phyloP scores from a whole-genome alignment of 1,140 invertebrate species.

The Nomia melanderi region DNA sequence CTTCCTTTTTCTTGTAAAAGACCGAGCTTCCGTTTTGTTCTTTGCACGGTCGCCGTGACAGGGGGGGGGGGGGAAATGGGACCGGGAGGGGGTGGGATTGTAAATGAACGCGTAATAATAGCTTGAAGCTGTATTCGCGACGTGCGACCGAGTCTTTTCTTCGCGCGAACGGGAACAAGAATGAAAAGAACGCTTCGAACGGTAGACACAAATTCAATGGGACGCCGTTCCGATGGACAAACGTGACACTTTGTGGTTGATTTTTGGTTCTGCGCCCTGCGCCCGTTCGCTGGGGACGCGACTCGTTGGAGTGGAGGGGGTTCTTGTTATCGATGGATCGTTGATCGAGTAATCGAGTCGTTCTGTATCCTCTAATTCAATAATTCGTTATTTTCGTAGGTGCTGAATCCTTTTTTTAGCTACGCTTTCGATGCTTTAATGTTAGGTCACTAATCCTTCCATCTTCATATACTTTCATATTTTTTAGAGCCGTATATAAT shows the following conservation, averaged over 20 bases:
- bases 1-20: constrained; percentile 39
- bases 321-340: too few species aligned
- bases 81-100: not conserved
- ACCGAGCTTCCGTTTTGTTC: constrained; percentile 50
- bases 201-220: constrained; percentile 12
- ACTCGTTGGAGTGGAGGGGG: too few species aligned
- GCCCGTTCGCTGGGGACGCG: too few species aligned
- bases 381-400: not conserved
- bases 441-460: too few species aligned
- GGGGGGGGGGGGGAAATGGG: not conserved
- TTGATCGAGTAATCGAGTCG: too few species aligned
- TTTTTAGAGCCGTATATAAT: too few species aligned
- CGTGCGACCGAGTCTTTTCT: constrained; percentile 46
- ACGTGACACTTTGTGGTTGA: not conserved
- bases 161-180: constrained; percentile 35
- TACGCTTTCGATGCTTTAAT: not conserved
- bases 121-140: constrained; percentile 43
- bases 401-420: not conserved
- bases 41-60: not conserved
- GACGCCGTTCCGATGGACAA: not conserved
- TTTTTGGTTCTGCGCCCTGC: too few species aligned
- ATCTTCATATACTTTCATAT: too few species aligned
- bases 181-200: constrained; percentile 39
- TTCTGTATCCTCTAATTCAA: too few species aligned
- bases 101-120: constrained; percentile 50